A percentile compares a stretch with the other conserved stretches of the same genome.
Evolutionary conservation across 1,140 invertebrate species (phyloP).

Genomic region (Hylaeus anthracinus): DNA sequence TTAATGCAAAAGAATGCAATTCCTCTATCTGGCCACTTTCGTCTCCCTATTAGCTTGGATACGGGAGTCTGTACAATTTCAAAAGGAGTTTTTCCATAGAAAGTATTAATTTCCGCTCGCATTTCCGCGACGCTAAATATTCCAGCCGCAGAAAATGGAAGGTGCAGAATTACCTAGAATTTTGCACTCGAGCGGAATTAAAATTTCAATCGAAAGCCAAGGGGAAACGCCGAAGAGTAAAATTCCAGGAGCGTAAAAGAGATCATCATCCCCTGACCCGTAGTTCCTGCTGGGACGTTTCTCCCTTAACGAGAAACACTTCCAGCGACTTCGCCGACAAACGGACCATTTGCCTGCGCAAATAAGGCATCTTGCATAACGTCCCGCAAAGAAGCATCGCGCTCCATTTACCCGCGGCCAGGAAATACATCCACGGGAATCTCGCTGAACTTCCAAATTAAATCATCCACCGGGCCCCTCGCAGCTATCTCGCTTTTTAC

Average conservation of each 20-base stretch:
- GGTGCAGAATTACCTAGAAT: too few relatives aligned
- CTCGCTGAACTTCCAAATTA: neutral
- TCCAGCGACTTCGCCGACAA: neutral
- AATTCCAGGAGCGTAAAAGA: too few relatives aligned
- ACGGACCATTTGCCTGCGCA: constrained; percentile 1
- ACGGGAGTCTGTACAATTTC: too few relatives aligned
- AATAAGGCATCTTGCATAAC: constrained; percentile 27
- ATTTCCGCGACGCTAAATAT: too few relatives aligned
- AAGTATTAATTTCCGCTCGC: too few relatives aligned
- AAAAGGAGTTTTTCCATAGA: too few relatives aligned
- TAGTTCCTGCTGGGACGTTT: neutral
- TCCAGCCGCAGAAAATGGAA: too few relatives aligned
- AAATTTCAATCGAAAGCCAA: too few relatives aligned
- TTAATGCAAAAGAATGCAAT: too few relatives aligned
- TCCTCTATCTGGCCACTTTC: too few relatives aligned
- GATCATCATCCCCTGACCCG: neutral
- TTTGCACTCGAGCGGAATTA: too few relatives aligned
- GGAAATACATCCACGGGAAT: neutral
- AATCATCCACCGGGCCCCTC: neutral
- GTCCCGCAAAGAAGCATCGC: neutral
- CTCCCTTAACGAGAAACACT: constrained; percentile 5
- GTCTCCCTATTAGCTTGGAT: too few relatives aligned
- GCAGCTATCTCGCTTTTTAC: neutral
- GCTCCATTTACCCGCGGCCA: neutral
- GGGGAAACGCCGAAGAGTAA: neutral